Percentiles rank a stretch among this genome's conserved stretches.
These are phyloP conservation scores for Mesoligia furuncula DNA, from an alignment of 2,888 invertebrate species.

Conservation along the genomic window DNA sequence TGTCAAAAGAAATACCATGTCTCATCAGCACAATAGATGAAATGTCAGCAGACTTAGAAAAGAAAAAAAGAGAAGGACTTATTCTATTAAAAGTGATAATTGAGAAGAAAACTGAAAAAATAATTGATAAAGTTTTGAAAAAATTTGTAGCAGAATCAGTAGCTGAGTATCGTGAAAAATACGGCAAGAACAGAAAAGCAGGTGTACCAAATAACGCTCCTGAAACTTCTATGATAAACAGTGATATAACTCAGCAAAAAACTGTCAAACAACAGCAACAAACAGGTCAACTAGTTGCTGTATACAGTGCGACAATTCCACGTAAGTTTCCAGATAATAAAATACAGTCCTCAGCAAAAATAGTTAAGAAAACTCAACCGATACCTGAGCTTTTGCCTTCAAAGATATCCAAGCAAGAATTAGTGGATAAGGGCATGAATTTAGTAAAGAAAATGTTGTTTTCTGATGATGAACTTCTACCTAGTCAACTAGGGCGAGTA, in stretches of 20 bases:
- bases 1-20: constrained; percentile 12
- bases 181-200: not conserved
- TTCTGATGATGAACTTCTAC: not conserved
- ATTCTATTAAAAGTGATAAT: not conserved
- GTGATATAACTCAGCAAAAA: not conserved
- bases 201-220: not conserved
- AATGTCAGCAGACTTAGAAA: constrained; percentile 15
- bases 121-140: constrained; percentile 7
- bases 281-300: not conserved
- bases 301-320: not conserved
- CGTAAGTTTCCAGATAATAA: not conserved
- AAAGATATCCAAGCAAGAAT: constrained; percentile 1
- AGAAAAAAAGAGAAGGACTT: not conserved
- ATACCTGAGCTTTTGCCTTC: not conserved
- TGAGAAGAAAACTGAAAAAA: not conserved
- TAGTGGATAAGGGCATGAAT: not conserved
- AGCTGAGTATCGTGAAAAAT: not conserved
- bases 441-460: not conserved
- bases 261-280: not conserved
- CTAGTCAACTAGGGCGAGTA: not conserved
- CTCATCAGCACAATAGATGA: not conserved
- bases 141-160: not conserved
- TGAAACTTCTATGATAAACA: not conserved
- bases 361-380: not conserved
- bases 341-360: not conserved